Conservation (phyloP, 2,113 vertebrate species). For the Tetraodon nigroviridis region DNA sequence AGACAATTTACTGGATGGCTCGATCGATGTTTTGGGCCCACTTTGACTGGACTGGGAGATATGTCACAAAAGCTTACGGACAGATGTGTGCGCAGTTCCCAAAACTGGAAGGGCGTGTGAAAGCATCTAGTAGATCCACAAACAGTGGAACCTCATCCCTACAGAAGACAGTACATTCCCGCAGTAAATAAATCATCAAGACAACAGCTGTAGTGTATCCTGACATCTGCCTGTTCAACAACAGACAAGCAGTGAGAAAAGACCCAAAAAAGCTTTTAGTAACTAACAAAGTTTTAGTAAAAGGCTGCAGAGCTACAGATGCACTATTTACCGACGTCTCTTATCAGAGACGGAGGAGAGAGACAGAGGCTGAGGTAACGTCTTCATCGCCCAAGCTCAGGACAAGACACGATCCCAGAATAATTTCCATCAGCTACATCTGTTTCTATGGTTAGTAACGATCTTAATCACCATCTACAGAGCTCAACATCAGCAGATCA, state of each 20-base stretch:
- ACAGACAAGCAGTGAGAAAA: conserved; percentile 23
- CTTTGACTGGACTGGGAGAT: conserved; percentile 21
- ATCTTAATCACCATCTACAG: too few species aligned
- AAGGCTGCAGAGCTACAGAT: conserved; percentile 23
- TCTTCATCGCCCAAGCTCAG: conserved; percentile 36
- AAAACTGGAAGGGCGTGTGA: conserved; percentile 5
- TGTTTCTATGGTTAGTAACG: too few species aligned
- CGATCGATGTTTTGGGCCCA: conserved; percentile 10
- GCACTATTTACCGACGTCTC: conserved; percentile 42
- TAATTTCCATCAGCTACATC: too few species aligned
- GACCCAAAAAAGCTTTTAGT: conserved; percentile 13
- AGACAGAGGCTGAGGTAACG: conserved; percentile 27
- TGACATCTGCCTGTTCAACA: conserved; percentile 4
- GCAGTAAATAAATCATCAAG: conserved; percentile 29
- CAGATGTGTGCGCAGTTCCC: conserved; percentile 6
- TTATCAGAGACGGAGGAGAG: conserved; percentile 31
- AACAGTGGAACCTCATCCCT: background rate
- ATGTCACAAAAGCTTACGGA: background rate
- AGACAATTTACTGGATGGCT: conserved; percentile 34
- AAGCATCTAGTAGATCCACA: background rate
- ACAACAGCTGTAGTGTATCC: background rate
- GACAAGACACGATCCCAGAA: background rate
- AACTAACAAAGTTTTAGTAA: conserved; percentile 26
- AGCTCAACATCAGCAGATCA: too few species aligned
- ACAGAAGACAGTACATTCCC: conserved; percentile 4